A percentile compares a stretch with the other conserved stretches of the same genome.
Conservation (phyloP, 2,888 invertebrate species). For the Temnothorax ravouxi region DNA sequence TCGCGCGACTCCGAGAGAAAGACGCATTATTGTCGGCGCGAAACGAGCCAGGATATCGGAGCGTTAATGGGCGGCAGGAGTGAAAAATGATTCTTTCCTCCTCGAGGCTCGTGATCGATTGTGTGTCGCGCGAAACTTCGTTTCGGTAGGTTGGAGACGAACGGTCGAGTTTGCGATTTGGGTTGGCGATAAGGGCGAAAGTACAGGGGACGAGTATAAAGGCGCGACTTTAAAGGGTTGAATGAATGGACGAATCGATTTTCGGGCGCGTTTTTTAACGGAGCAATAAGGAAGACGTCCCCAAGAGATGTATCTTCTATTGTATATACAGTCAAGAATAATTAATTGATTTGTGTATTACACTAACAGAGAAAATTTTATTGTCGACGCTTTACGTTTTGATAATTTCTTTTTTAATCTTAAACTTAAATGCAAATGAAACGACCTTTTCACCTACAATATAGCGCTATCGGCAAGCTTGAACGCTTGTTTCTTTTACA, state of each 20-base stretch:
- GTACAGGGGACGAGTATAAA: background rate
- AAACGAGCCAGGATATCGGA: conserved; percentile 36
- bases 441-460: background rate
- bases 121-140: conserved; percentile 15
- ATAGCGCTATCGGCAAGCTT: background rate
- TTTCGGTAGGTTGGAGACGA: conserved; percentile 41
- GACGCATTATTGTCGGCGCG: conserved; percentile 45
- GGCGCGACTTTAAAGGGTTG: background rate
- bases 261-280: background rate
- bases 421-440: background rate
- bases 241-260: conserved; percentile 20
- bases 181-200: conserved; percentile 14
- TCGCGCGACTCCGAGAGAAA: conserved; percentile 18
- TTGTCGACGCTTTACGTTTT: background rate
- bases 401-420: background rate
- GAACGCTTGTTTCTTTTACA: background rate
- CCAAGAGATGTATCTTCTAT: background rate
- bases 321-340: background rate
- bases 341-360: background rate
- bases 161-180: conserved; percentile 43
- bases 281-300: background rate
- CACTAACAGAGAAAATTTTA: background rate
- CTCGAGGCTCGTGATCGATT: conserved; percentile 42
- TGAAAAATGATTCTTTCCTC: conserved; percentile 52
- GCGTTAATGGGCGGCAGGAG: conserved; percentile 37